Evolutionary conservation across 2,888 invertebrate species (phyloP).

Genomic region (Disparrhopalites patrizii): DNA sequence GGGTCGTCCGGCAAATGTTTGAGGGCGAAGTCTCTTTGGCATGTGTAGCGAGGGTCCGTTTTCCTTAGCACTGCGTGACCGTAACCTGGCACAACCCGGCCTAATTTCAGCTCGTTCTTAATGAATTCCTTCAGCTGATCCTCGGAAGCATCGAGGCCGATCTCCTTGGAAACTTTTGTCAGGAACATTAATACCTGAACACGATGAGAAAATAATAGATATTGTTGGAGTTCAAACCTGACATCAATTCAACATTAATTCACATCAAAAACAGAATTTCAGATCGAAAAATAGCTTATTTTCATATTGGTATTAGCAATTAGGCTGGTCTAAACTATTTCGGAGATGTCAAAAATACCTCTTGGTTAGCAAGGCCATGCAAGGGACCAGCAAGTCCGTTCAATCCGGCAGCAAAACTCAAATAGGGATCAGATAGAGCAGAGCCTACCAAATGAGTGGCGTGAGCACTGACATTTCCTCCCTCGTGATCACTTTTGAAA

Average conservation of each 20-base stretch:
- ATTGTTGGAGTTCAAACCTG: too few relatives aligned
- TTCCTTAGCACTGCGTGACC: conserved; percentile 94
- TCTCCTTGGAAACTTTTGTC: conserved; percentile 77
- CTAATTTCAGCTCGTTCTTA: conserved; percentile 92
- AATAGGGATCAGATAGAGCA: conserved; percentile 88
- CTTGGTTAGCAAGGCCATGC: conserved; percentile 94
- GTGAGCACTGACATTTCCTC: conserved; percentile 94
- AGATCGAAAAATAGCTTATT: too few relatives aligned
- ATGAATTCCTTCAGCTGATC: conserved; percentile 93
- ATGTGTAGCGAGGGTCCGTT: conserved; percentile 88
- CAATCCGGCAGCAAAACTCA: conserved; percentile 87
- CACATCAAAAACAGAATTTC: too few relatives aligned
- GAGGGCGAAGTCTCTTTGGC: conserved; percentile 89
- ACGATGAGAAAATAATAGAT: conserved; percentile 47
- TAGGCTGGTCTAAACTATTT: too few relatives aligned
- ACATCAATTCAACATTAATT: too few relatives aligned
- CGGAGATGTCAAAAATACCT: conserved; percentile 59
- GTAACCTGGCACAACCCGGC: conserved; percentile 93
- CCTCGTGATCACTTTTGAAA: conserved; percentile 78
- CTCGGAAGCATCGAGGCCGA: conserved; percentile 81
- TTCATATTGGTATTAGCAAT: too few relatives aligned
- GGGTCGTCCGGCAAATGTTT: conserved; percentile 90
- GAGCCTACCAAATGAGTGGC: conserved; percentile 90
- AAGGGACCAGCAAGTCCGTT: conserved; percentile 93
- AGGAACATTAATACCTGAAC: conserved; percentile 85